A percentile compares a stretch with the other conserved stretches of the same genome.
phyloP scores from a whole-genome alignment of 2,888 invertebrate genomes.

The Gastracanthus pulcherrimus region DNA sequence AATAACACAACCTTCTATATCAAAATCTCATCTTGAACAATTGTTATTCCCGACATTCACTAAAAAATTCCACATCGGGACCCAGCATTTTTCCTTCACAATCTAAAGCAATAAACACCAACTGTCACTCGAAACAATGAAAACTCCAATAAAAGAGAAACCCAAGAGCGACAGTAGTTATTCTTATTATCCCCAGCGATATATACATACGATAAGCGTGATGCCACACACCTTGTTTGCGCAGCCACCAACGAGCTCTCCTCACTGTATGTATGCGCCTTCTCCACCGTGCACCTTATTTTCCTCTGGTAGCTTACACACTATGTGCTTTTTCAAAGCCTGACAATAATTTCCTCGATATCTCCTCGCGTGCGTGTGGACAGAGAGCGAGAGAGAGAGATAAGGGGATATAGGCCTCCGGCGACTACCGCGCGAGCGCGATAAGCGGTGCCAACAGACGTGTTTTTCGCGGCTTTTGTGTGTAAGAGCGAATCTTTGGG shows the following conservation, averaged over 20 bases:
- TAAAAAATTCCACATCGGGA: not conserved
- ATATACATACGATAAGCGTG: slow-evolving; percentile 6
- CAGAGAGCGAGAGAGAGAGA: no score
- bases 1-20: no score
- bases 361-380: no score
- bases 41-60: no score
- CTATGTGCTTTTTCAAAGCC: no score
- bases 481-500: no score
- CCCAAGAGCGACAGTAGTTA: not conserved
- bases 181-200: not conserved
- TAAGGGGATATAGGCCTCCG: not conserved
- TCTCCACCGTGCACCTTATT: not conserved
- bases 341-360: not conserved
- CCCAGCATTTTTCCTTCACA: no score
- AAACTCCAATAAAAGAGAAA: not conserved
- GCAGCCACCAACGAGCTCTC: not conserved
- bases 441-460: not conserved
- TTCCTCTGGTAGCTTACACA: not conserved
- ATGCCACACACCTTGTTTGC: slow-evolving; percentile 37
- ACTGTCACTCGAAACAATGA: not conserved
- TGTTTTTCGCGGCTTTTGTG: not conserved
- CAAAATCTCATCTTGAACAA: no score
- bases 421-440: not conserved
- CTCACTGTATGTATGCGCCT: not conserved
- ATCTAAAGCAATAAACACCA: no score